A percentile compares a stretch with the other conserved stretches of the same genome.
Conservation (phyloP, 2,888 invertebrate species). For the Eulithis prunata region DNA sequence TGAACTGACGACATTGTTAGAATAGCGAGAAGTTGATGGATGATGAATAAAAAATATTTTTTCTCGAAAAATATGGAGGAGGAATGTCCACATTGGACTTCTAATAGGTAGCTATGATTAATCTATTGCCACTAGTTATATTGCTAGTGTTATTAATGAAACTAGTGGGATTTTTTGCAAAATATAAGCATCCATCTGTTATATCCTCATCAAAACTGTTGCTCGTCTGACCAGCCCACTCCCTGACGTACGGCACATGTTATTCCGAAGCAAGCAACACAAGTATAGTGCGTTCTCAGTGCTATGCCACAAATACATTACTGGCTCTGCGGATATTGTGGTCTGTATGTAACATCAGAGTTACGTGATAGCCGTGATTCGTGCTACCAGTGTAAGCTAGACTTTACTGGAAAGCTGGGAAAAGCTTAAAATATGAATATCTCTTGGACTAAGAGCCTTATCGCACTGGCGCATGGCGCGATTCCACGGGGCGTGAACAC, state of each 20-base stretch:
- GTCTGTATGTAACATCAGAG: slow-evolving; percentile 27
- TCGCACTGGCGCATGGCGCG: too few species aligned
- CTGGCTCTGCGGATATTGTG: slow-evolving; percentile 33
- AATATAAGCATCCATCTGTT: too few species aligned
- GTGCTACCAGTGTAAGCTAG: slow-evolving; percentile 17
- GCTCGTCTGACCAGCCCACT: slow-evolving; percentile 7
- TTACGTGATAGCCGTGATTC: slow-evolving; percentile 25
- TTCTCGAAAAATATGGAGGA: too few species aligned
- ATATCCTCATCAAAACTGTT: neutral
- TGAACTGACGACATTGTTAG: too few species aligned
- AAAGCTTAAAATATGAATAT: neutral
- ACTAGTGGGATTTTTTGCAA: too few species aligned
- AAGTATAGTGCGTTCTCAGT: slow-evolving; percentile 37
- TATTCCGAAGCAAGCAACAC: slow-evolving; percentile 29
- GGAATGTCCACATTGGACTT: too few species aligned
- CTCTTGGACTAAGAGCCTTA: neutral
- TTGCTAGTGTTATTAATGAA: too few species aligned
- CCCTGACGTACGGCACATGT: slow-evolving; percentile 13
- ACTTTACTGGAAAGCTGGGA: slow-evolving; percentile 6
- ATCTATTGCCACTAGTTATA: too few species aligned
- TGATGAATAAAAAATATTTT: too few species aligned
- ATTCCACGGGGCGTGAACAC: too few species aligned
- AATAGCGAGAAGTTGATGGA: too few species aligned
- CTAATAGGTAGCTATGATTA: too few species aligned
- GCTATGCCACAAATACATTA: slow-evolving; percentile 21